Conservation (phyloP, 2,113 vertebrate species). For the Erythrocercus mccallii region DNA sequence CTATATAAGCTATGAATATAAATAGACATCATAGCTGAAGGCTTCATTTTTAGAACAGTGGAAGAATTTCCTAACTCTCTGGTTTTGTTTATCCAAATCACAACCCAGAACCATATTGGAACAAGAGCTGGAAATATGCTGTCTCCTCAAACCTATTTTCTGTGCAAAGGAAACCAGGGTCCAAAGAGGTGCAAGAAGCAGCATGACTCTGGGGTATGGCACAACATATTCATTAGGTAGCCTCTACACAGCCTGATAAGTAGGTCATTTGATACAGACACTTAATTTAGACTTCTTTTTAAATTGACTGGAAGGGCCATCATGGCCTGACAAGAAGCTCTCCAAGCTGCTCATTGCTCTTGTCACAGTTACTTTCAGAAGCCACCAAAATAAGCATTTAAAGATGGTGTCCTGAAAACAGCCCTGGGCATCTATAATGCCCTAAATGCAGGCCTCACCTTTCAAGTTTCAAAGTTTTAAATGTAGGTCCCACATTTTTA, state of each 20-base stretch:
- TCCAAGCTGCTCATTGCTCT: not conserved
- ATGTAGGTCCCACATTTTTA: not conserved
- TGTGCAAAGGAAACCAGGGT: not conserved
- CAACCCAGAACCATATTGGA: not conserved
- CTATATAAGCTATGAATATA: not conserved
- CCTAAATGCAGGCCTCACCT: not conserved
- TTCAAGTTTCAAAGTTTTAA: not conserved
- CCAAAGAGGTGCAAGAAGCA: not conserved
- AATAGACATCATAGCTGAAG: not conserved
- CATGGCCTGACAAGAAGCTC: not conserved
- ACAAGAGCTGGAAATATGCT: not conserved
- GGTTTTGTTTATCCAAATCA: not conserved
- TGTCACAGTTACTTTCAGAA: not conserved
- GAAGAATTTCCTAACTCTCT: not conserved
- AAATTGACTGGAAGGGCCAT: not conserved
- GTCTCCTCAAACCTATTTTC: not conserved
- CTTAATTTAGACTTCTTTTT: not conserved
- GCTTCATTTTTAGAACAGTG: not conserved
- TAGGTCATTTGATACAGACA: not conserved
- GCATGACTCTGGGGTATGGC: not conserved
- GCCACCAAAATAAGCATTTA: not conserved
- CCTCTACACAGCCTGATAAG: not conserved
- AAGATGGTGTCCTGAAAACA: not conserved
- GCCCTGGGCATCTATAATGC: not conserved
- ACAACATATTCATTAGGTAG: not conserved